These are phyloP conservation scores for Ischnus inquisitorius DNA, from an alignment of 2,888 invertebrate genomes.

Conservation along the genomic window DNA sequence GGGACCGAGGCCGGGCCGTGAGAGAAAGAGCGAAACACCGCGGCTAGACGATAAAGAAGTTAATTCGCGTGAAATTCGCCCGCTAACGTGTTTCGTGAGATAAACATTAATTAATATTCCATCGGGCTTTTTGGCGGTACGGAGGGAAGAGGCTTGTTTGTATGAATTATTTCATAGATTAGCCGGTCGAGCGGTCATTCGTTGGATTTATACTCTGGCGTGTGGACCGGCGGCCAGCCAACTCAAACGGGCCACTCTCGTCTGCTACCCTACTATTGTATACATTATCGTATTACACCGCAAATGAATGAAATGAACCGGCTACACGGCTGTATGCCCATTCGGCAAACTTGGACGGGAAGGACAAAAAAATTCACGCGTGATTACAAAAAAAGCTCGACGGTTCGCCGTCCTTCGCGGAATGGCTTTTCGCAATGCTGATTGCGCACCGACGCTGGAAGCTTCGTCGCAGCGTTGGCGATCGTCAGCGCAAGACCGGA, in stretches of 20 bases:
- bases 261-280: slow-evolving; percentile 5
- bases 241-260: background rate
- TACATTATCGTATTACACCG: slow-evolving; percentile 42
- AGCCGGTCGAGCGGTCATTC: slow-evolving; percentile 31
- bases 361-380: slow-evolving; percentile 51
- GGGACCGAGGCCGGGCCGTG: background rate
- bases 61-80: slow-evolving; percentile 63
- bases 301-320: slow-evolving; percentile 53
- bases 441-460: slow-evolving; percentile 47
- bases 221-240: background rate
- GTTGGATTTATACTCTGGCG: slow-evolving; percentile 2
- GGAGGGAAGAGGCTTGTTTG: slow-evolving; percentile 34
- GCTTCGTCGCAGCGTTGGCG: slow-evolving; percentile 9
- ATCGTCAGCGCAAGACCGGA: slow-evolving; percentile 39
- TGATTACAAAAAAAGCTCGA: slow-evolving; percentile 59
- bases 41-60: slow-evolving; percentile 60
- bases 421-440: slow-evolving; percentile 54
- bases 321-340: background rate
- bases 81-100: slow-evolving; percentile 63
- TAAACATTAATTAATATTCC: slow-evolving; percentile 69
- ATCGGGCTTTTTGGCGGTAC: slow-evolving; percentile 44
- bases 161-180: slow-evolving; percentile 66
- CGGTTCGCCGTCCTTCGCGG: background rate
- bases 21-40: slow-evolving; percentile 25
- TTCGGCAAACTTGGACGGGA: slow-evolving; percentile 26